Percentiles rank a stretch among this genome's conserved stretches.
phyloP scores from a whole-genome alignment of 2,888 invertebrate genomes.

The Marronus borbonicus region DNA sequence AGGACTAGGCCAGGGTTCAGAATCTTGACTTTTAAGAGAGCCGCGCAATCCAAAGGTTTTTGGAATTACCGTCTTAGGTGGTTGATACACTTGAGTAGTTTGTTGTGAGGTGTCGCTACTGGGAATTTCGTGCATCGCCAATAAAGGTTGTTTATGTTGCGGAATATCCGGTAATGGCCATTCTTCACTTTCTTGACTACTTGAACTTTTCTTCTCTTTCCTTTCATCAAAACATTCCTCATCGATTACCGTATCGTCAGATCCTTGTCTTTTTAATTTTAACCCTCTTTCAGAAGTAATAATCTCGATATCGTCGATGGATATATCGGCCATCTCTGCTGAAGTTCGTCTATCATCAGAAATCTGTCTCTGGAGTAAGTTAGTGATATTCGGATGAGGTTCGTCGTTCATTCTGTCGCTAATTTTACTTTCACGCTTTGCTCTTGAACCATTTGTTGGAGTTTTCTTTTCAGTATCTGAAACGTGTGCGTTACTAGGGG shows the following conservation, averaged over 20 bases:
- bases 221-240: conserved; percentile 68
- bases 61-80: conserved; percentile 66
- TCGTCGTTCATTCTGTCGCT: conserved; percentile 55
- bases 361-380: conserved; percentile 73
- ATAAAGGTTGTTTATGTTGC: conserved; percentile 64
- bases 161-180: conserved; percentile 85
- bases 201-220: conserved; percentile 63
- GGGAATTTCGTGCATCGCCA: conserved; percentile 68
- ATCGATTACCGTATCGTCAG: conserved; percentile 70
- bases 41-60: conserved; percentile 68
- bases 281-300: conserved; percentile 69
- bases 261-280: conserved; percentile 67
- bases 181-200: conserved; percentile 82
- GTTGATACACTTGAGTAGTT: conserved; percentile 68
- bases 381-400: conserved; percentile 65
- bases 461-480: conserved; percentile 69
- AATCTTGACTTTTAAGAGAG: conserved; percentile 75
- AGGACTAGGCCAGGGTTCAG: conserved; percentile 87
- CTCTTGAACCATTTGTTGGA: conserved; percentile 59
- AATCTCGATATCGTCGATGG: conserved; percentile 77
- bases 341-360: conserved; percentile 88
- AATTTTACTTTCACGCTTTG: conserved; percentile 54
- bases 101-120: conserved; percentile 69
- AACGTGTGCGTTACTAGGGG: conserved; percentile 82
- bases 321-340: conserved; percentile 88